Percentiles rank a stretch among this genome's conserved stretches.
phyloP scores from a whole-genome alignment of 2,797 vertebrate species.

The Gambelia wislizenii region DNA sequence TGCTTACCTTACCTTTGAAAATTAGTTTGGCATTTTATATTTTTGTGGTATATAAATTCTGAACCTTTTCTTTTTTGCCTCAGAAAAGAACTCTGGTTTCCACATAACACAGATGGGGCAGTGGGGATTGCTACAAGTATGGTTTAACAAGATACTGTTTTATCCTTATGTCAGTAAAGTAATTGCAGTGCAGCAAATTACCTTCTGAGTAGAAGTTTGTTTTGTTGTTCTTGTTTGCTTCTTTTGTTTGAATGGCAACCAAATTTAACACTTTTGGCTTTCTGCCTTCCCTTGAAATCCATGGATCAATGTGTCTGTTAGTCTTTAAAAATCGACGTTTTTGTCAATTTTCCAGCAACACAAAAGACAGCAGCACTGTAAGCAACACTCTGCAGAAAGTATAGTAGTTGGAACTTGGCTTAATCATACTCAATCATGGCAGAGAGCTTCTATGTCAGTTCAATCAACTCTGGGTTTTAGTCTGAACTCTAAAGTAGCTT shows the following conservation, averaged over 20 bases:
- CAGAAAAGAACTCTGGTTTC: neutral
- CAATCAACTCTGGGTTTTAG: too few relatives aligned
- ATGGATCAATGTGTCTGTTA: neutral
- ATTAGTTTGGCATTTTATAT: neutral
- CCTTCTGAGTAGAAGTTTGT: neutral
- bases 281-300: neutral
- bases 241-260: neutral
- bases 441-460: too few relatives aligned
- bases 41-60: neutral
- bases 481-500: too few relatives aligned
- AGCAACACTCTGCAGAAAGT: neutral
- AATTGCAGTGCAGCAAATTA: neutral
- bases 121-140: too few relatives aligned
- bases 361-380: neutral
- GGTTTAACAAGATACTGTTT: too few relatives aligned
- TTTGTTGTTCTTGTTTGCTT: neutral
- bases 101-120: neutral
- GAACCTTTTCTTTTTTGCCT: too few relatives aligned
- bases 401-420: neutral
- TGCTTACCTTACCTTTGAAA: too few relatives aligned
- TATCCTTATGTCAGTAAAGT: neutral
- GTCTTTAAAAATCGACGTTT: neutral
- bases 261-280: neutral
- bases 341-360: conserved; percentile 9
- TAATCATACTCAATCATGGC: neutral